Evolutionary conservation across 2,797 vertebrate genomes (phyloP).

Genomic region (Poecilia velifera): DNA sequence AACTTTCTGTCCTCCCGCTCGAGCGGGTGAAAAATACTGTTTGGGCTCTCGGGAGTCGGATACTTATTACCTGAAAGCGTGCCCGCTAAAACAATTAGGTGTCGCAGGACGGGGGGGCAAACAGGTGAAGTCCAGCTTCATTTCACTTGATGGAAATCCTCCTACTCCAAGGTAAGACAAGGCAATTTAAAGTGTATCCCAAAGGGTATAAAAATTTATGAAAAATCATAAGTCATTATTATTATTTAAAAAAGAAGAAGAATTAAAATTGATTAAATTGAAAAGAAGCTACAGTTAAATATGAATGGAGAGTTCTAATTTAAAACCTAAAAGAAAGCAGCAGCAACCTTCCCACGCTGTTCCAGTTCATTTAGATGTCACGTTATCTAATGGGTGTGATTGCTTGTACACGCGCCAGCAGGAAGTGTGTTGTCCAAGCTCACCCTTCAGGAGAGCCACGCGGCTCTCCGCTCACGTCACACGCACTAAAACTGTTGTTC

Average conservation of each 20-base stretch:
- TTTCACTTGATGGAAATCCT: slow-evolving; percentile 8
- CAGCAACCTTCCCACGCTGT: neutral
- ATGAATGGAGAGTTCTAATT: neutral
- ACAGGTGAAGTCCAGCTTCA: slow-evolving; percentile 2
- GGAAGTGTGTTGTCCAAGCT: neutral
- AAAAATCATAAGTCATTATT: neutral
- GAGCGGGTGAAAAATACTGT: slow-evolving; percentile 4
- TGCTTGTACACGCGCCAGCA: neutral
- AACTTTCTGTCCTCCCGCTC: neutral
- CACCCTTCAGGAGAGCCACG: neutral
- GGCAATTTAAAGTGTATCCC: slow-evolving; percentile 2
- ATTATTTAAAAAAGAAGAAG: neutral
- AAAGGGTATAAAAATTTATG: slow-evolving; percentile 1
- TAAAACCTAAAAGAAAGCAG: neutral
- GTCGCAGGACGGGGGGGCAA: neutral
- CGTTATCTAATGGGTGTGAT: neutral
- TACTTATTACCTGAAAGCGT: slow-evolving; percentile 14
- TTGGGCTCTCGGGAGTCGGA: neutral
- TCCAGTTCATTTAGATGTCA: neutral
- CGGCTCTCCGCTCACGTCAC: neutral
- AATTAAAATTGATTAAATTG: neutral
- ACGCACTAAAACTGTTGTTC: neutral
- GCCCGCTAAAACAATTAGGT: slow-evolving; percentile 4
- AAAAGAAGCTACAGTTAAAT: neutral
- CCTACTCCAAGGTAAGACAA: neutral